Evolutionary conservation across 2,113 vertebrate species (phyloP).

Genomic region (Chaetodon auriga): DNA sequence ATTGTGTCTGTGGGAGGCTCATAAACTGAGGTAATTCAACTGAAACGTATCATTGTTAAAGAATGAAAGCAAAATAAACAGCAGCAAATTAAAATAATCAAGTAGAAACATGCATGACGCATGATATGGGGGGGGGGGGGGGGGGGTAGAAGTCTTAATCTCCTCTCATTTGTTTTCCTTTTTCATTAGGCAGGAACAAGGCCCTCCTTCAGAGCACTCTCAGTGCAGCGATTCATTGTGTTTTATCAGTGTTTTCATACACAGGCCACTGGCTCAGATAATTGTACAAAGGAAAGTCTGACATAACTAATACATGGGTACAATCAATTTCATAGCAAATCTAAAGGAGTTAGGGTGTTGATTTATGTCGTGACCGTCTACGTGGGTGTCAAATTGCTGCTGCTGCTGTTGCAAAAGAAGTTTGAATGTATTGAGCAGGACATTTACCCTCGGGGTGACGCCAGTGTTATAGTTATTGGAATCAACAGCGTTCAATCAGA

Average conservation of each 20-base stretch:
- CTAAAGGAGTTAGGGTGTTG: constrained; percentile 1
- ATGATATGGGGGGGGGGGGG: constrained; percentile 32
- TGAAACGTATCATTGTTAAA: constrained; percentile 38
- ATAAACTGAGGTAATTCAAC: constrained; percentile 43
- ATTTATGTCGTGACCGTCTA: constrained; percentile 1
- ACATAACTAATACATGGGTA: constrained; percentile 35
- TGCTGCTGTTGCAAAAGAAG: constrained; percentile 11
- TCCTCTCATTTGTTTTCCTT: constrained; percentile 47
- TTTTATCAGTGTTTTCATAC: constrained; percentile 61
- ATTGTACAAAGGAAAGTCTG: constrained; percentile 69
- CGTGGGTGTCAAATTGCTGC: not conserved
- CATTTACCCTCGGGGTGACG: constrained; percentile 15
- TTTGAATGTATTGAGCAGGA: constrained; percentile 17
- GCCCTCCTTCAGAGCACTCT: constrained; percentile 29
- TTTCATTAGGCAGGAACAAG: constrained; percentile 40
- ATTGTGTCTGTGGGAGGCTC: constrained; percentile 37
- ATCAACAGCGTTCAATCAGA: constrained; percentile 26
- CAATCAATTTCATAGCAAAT: constrained; percentile 32
- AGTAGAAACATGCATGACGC: constrained; percentile 47
- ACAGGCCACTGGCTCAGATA: constrained; percentile 75
- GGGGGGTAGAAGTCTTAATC: constrained; percentile 49
- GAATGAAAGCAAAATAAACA: constrained; percentile 59
- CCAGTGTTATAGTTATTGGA: constrained; percentile 31
- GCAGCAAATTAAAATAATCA: constrained; percentile 65
- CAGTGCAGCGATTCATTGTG: constrained; percentile 33